phyloP scores from a whole-genome alignment of 2,888 invertebrate species.

The Lasioglossum calceatum region DNA sequence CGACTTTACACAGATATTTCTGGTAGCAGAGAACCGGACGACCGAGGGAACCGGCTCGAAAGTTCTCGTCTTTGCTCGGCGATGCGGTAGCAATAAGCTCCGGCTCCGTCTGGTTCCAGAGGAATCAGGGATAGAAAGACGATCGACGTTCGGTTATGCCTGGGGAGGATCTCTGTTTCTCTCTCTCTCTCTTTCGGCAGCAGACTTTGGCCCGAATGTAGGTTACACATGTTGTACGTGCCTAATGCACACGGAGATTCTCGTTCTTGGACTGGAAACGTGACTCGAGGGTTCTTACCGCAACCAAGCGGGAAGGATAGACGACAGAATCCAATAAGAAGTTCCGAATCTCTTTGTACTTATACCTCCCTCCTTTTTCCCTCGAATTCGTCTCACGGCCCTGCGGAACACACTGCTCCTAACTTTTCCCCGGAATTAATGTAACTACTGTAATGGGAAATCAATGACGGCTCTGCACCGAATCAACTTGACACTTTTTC shows the following conservation, averaged over 20 bases:
- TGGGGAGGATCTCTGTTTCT: not conserved
- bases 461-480: not conserved
- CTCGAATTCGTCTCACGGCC: constrained; percentile 32
- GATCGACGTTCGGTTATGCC: constrained; percentile 37
- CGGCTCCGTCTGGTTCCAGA: not conserved
- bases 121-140: constrained; percentile 6
- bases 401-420: not conserved
- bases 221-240: constrained; percentile 71
- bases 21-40: not conserved
- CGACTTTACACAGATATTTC: constrained; percentile 6
- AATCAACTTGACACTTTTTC: no score
- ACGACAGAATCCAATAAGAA: constrained; percentile 57
- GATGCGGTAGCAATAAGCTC: constrained; percentile 18
- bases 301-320: constrained; percentile 52
- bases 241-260: constrained; percentile 66
- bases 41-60: not conserved
- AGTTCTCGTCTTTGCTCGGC: constrained; percentile 7
- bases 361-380: constrained; percentile 6
- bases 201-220: constrained; percentile 45
- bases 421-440: not conserved
- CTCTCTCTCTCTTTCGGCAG: not conserved
- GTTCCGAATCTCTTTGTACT: constrained; percentile 38
- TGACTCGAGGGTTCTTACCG: constrained; percentile 68
- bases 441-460: not conserved
- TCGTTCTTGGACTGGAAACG: constrained; percentile 65